These are phyloP conservation scores for Reinhardtius hippoglossoides DNA, from an alignment of 2,113 vertebrate species.

Conservation along the genomic window DNA sequence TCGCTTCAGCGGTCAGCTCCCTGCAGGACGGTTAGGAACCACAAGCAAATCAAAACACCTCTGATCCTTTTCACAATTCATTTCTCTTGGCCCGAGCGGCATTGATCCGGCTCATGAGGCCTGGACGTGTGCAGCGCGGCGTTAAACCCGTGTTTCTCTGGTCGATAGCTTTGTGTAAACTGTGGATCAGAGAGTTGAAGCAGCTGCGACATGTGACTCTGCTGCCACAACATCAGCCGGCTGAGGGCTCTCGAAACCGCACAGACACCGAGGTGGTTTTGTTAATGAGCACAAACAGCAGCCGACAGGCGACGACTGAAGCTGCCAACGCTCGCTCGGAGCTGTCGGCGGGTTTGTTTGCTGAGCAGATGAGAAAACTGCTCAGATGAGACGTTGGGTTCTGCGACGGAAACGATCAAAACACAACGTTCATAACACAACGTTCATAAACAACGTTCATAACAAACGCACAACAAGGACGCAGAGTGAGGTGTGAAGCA, in stretches of 20 bases:
- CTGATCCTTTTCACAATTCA: no score
- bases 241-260: no score
- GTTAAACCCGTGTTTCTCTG: neutral
- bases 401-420: neutral
- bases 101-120: neutral
- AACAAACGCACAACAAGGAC: neutral
- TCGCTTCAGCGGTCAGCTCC: neutral
- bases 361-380: neutral
- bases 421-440: no score
- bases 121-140: neutral
- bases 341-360: neutral
- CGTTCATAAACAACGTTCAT: no score
- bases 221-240: neutral
- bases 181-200: conserved; percentile 30
- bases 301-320: neutral
- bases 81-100: no score
- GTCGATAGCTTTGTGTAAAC: conserved; percentile 24
- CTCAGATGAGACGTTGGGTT: conserved; percentile 3
- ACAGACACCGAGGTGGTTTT: neutral
- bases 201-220: neutral
- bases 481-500: conserved; percentile 52
- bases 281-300: neutral
- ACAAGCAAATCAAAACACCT: neutral
- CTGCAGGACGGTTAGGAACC: neutral
- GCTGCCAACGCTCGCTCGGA: neutral